Evolutionary conservation across 2,797 vertebrate species (phyloP).

Genomic region (Mormyrus hasselquistii): DNA sequence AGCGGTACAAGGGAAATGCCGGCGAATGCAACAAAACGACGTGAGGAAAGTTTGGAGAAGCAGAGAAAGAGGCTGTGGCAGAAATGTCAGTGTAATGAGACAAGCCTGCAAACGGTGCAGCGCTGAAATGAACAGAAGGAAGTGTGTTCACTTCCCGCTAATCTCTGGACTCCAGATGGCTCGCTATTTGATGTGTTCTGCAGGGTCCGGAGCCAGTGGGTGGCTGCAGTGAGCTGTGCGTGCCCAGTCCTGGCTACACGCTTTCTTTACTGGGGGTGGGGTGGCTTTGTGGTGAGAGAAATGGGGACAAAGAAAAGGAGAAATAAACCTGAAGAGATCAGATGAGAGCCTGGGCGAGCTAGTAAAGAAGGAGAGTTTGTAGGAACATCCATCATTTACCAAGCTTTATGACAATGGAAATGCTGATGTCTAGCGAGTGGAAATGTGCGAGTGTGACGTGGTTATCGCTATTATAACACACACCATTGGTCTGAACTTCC

Average conservation of each 20-base stretch:
- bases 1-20: not conserved
- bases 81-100: slow-evolving; percentile 6
- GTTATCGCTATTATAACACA: not conserved
- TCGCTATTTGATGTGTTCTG: slow-evolving; percentile 33
- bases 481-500: not conserved
- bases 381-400: not conserved
- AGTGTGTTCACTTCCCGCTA: slow-evolving; percentile 20
- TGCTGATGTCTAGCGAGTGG: not conserved
- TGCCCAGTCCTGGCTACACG: slow-evolving; percentile 30
- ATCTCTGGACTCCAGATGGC: slow-evolving; percentile 40
- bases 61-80: not conserved
- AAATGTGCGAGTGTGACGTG: not conserved
- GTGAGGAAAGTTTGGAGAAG: not conserved
- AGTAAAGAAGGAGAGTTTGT: slow-evolving; percentile 17
- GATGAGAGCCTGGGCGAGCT: slow-evolving; percentile 18
- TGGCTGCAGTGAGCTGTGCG: slow-evolving; percentile 28
- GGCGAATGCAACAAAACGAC: not conserved
- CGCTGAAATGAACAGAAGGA: slow-evolving; percentile 11
- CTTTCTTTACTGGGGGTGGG: slow-evolving; percentile 26
- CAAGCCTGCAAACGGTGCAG: not conserved
- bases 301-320: not conserved
- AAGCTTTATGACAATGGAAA: not conserved
- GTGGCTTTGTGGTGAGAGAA: slow-evolving; percentile 28
- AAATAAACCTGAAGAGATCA: slow-evolving; percentile 20
- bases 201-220: slow-evolving; percentile 31